These are phyloP conservation scores for Rhyacophila evoluta DNA, from an alignment of 2,888 invertebrate genomes.

Conservation along the genomic window DNA sequence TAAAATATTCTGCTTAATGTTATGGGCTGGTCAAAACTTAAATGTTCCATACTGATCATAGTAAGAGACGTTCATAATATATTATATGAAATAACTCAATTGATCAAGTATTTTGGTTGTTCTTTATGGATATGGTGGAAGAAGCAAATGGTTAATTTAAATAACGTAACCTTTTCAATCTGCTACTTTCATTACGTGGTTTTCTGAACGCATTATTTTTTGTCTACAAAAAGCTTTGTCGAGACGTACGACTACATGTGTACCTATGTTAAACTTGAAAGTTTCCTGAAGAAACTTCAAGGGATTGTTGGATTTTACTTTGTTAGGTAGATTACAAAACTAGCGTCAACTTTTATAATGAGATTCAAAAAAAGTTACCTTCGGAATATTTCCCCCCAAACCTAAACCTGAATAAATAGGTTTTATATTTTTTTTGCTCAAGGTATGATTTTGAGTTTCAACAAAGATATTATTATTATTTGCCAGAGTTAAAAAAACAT, in stretches of 20 bases:
- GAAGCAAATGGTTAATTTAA: no score
- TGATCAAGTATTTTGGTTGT: no score
- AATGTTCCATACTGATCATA: no score
- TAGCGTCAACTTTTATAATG: slow-evolving; percentile 24
- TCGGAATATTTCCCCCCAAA: neutral
- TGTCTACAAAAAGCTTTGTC: neutral
- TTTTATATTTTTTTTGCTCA: neutral
- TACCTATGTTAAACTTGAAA: neutral
- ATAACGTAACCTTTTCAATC: no score
- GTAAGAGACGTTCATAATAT: no score
- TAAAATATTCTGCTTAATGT: no score
- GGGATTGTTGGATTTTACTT: slow-evolving; percentile 16
- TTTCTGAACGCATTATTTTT: neutral
- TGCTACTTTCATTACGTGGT: no score
- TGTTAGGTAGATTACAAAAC: slow-evolving; percentile 22
- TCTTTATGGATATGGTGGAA: no score
- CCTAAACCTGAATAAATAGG: neutral
- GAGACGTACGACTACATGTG: neutral
- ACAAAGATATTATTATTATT: slow-evolving; percentile 18
- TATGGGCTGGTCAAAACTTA: no score
- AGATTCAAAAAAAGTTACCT: slow-evolving; percentile 1
- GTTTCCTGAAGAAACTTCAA: slow-evolving; percentile 1
- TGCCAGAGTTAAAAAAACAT: neutral
- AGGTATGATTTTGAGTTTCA: neutral
- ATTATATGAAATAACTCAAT: no score